Percentiles rank a stretch among this genome's conserved stretches.
These are phyloP conservation scores for Nebria ingens DNA, from an alignment of 1,140 invertebrate genomes.

Conservation along the genomic window DNA sequence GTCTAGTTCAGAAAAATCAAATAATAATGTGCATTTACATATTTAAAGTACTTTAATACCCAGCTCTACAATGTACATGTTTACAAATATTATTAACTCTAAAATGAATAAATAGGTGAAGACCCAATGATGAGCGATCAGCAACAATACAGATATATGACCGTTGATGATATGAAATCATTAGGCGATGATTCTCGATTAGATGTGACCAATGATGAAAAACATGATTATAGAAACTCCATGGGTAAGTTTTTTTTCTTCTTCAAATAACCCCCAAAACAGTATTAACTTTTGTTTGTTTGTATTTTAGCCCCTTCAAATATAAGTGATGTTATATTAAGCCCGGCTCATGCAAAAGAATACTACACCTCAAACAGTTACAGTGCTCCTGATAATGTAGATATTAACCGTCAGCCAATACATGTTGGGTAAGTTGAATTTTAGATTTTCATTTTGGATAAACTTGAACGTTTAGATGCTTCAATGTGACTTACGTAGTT, in stretches of 20 bases:
- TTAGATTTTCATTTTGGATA: too few species aligned
- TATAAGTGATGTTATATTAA: conserved; percentile 38
- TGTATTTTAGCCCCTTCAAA: conserved; percentile 37
- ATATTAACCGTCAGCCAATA: conserved; percentile 70
- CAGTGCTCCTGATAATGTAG: conserved; percentile 62
- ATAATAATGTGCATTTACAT: too few species aligned
- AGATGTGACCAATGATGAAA: conserved; percentile 62
- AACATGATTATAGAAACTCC: conserved; percentile 33
- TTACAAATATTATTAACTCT: background rate
- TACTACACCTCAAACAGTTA: conserved; percentile 29
- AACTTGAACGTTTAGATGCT: too few species aligned
- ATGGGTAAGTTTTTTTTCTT: conserved; percentile 27
- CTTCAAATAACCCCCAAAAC: background rate
- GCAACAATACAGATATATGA: conserved; percentile 82
- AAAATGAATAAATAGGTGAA: conserved; percentile 51
- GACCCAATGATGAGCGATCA: conserved; percentile 65
- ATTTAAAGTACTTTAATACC: background rate
- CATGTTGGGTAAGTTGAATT: conserved; percentile 70
- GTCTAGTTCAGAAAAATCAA: too few species aligned
- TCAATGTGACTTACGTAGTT: too few species aligned
- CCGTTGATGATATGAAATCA: conserved; percentile 72
- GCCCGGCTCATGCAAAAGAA: conserved; percentile 37
- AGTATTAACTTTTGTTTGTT: conserved; percentile 11
- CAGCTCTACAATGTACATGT: background rate
- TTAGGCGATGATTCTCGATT: conserved; percentile 66